A percentile compares a stretch with the other conserved stretches of the same genome.
These are phyloP conservation scores for Lasioglossum malachurum DNA, from an alignment of 2,888 invertebrate species.

Conservation along the genomic window DNA sequence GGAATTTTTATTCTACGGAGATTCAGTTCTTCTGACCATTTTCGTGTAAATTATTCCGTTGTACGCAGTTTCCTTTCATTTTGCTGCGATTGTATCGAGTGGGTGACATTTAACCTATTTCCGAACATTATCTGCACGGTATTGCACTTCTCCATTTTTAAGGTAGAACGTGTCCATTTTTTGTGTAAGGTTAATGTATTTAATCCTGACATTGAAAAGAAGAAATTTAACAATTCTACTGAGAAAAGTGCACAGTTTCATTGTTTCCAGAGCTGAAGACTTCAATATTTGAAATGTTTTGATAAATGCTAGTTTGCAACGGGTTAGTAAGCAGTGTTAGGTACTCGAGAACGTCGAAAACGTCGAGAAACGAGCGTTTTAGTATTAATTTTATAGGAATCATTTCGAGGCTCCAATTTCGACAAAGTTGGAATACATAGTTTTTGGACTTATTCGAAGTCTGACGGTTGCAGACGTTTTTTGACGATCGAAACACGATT, in stretches of 20 bases:
- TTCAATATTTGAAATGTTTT: no score
- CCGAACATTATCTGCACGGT: background rate
- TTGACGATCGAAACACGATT: constrained; percentile 26
- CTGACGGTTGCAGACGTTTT: background rate
- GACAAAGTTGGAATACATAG: background rate
- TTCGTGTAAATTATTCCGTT: background rate
- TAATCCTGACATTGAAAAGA: no score
- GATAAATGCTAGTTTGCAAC: no score
- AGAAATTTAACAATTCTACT: no score
- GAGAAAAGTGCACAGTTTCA: no score
- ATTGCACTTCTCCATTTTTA: background rate
- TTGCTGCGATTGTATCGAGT: background rate
- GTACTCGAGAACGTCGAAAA: no score
- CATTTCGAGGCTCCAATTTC: no score
- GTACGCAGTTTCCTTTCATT: background rate
- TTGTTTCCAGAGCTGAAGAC: no score
- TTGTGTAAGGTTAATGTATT: background rate
- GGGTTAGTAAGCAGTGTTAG: no score
- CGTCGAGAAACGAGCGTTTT: no score
- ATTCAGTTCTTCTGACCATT: background rate
- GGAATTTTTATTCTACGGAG: background rate
- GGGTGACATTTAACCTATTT: background rate
- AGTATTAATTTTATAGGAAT: no score
- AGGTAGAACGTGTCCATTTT: background rate
- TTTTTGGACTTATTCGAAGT: background rate